Percentiles rank a stretch among this genome's conserved stretches.
phyloP scores from a whole-genome alignment of 2,888 invertebrate genomes.

The Leptothorax acervorum region DNA sequence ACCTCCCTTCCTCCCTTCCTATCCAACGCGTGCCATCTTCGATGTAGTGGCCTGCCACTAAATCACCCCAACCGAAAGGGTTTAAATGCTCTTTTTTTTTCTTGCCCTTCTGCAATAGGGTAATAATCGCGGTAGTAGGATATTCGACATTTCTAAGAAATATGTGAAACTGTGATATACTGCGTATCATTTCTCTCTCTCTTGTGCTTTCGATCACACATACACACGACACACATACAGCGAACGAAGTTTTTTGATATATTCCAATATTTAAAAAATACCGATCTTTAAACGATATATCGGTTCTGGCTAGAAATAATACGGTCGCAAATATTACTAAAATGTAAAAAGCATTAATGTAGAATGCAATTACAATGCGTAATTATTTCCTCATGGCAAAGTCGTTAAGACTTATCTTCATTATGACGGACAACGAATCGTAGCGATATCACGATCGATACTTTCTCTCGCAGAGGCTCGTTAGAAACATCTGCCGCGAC shows the following conservation, averaged over 20 bases:
- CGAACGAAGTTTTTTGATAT: neutral
- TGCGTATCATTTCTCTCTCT: neutral
- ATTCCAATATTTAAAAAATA: neutral
- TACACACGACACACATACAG: neutral
- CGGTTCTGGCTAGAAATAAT: neutral
- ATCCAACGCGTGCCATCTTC: constrained; percentile 84
- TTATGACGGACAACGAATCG: constrained; percentile 54
- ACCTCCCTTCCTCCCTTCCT: constrained; percentile 50
- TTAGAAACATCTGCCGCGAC: constrained; percentile 83
- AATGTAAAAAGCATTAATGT: neutral
- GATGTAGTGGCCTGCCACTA: constrained; percentile 80
- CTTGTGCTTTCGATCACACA: neutral
- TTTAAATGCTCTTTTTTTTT: constrained; percentile 83
- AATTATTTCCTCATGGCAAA: constrained; percentile 32
- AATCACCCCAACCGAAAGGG: constrained; percentile 77
- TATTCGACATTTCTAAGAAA: constrained; percentile 3
- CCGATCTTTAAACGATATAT: neutral
- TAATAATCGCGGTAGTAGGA: constrained; percentile 46
- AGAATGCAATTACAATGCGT: neutral
- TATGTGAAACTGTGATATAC: neutral
- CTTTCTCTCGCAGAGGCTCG: constrained; percentile 75
- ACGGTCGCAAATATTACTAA: neutral
- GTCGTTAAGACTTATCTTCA: constrained; percentile 65
- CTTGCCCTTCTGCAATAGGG: constrained; percentile 42
- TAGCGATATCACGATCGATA: constrained; percentile 82